These are phyloP conservation scores for Cataglyphis altisquamis DNA, from an alignment of 2,888 invertebrate species.

Conservation along the genomic window DNA sequence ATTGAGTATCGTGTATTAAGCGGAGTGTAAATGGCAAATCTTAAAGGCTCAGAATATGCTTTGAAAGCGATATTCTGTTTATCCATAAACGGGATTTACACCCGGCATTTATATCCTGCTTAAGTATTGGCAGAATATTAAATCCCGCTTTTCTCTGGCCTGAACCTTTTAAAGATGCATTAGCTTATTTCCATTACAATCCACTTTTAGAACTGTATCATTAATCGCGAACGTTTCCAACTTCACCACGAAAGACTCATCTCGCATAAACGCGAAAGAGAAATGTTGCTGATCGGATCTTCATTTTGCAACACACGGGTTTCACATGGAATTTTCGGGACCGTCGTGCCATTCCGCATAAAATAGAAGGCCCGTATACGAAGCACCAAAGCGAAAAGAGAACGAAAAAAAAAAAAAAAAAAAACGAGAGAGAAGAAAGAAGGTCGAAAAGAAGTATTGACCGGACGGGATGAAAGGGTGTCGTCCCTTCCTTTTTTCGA, in stretches of 20 bases:
- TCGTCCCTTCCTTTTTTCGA: slow-evolving; percentile 73
- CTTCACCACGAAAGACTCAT: slow-evolving; percentile 18
- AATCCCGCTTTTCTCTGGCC: background rate
- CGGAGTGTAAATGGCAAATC: slow-evolving; percentile 6
- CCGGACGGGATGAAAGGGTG: slow-evolving; percentile 65
- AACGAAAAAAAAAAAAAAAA: slow-evolving; percentile 55
- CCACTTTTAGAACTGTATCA: slow-evolving; percentile 30
- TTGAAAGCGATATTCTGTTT: slow-evolving; percentile 1
- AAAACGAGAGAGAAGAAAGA: slow-evolving; percentile 42
- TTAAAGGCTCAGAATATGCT: background rate
- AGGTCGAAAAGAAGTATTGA: slow-evolving; percentile 59
- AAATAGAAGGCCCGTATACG: slow-evolving; percentile 54
- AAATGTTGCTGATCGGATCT: slow-evolving; percentile 51
- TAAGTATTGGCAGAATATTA: slow-evolving; percentile 11
- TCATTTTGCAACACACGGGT: slow-evolving; percentile 3
- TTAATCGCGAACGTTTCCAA: slow-evolving; percentile 23
- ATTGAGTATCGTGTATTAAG: slow-evolving; percentile 19
- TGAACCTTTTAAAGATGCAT: slow-evolving; percentile 44
- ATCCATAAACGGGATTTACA: slow-evolving; percentile 10
- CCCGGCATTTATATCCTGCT: background rate
- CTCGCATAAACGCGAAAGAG: slow-evolving; percentile 42
- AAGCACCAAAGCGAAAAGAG: slow-evolving; percentile 40
- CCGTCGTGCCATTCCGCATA: slow-evolving; percentile 40
- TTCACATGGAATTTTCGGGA: slow-evolving; percentile 41
- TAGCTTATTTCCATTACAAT: slow-evolving; percentile 50